phyloP scores from a whole-genome alignment of 2,888 invertebrate species.

The Oasisia sp. region DNA sequence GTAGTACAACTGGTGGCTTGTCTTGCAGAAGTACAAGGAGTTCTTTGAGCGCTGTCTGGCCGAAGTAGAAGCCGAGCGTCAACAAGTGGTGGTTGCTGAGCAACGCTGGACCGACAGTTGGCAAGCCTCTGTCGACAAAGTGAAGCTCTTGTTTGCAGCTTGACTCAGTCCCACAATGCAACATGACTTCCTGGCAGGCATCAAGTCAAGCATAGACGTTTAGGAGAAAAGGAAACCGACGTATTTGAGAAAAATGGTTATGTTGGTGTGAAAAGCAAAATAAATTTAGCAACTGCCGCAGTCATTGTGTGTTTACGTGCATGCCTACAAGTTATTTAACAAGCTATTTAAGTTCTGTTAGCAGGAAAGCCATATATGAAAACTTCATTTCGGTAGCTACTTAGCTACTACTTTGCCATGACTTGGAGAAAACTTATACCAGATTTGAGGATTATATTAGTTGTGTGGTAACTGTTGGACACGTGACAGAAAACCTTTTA shows the following conservation, averaged over 20 bases:
- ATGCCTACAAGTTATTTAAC: too few relatives aligned
- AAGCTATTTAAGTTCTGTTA: neutral
- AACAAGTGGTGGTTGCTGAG: conserved; percentile 52
- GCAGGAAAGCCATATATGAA: neutral
- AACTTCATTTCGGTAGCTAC: too few relatives aligned
- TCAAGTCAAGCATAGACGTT: neutral
- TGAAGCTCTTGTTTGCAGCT: conserved; percentile 50
- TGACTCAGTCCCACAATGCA: neutral
- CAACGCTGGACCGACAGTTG: conserved; percentile 61
- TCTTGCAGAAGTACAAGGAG: conserved; percentile 55
- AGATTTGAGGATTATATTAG: too few relatives aligned
- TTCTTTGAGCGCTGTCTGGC: conserved; percentile 53
- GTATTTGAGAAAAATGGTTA: neutral
- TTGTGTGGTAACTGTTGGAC: too few relatives aligned
- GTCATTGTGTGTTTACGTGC: neutral
- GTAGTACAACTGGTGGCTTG: neutral
- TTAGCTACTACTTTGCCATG: too few relatives aligned
- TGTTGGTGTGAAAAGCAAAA: neutral
- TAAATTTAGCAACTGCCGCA: neutral
- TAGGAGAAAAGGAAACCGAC: neutral
- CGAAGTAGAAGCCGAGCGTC: conserved; percentile 53
- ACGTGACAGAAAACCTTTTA: too few relatives aligned
- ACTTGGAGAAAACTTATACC: too few relatives aligned
- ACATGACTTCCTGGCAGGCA: neutral
- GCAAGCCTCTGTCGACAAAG: conserved; percentile 57